phyloP scores from a whole-genome alignment of 2,113 vertebrate species.

The Stegastes partitus region DNA sequence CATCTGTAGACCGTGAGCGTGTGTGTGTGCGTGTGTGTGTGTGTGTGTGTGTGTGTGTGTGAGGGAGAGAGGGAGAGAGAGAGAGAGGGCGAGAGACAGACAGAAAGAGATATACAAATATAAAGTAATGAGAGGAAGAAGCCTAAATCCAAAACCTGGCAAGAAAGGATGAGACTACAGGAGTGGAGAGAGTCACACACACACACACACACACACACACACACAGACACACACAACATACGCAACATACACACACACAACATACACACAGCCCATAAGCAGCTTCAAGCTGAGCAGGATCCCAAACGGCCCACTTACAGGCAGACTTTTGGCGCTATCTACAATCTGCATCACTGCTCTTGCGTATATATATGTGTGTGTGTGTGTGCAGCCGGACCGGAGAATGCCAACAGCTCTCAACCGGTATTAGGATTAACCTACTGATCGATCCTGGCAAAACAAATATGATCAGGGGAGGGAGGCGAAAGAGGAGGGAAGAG shows the following conservation, averaged over 20 bases:
- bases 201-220: slow-evolving; percentile 17
- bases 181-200: slow-evolving; percentile 11
- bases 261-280: slow-evolving; percentile 8
- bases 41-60: too few species aligned
- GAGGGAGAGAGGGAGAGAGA: too few species aligned
- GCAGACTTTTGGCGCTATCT: slow-evolving; percentile 48
- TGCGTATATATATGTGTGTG: slow-evolving; percentile 5
- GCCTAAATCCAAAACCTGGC: slow-evolving; percentile 16
- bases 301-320: slow-evolving; percentile 66
- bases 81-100: neutral
- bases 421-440: slow-evolving; percentile 70
- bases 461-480: slow-evolving; percentile 30
- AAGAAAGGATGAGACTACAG: neutral
- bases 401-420: slow-evolving; percentile 59
- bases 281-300: slow-evolving; percentile 55
- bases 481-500: neutral
- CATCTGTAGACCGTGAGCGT: neutral
- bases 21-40: neutral
- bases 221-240: neutral
- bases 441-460: slow-evolving; percentile 65
- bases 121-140: slow-evolving; percentile 19
- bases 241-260: too few species aligned
- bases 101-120: neutral
- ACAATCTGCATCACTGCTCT: slow-evolving; percentile 54
- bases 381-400: slow-evolving; percentile 9